A percentile compares a stretch with the other conserved stretches of the same genome.
phyloP scores from a whole-genome alignment of 2,113 vertebrate genomes.

The Megaleporinus macrocephalus region DNA sequence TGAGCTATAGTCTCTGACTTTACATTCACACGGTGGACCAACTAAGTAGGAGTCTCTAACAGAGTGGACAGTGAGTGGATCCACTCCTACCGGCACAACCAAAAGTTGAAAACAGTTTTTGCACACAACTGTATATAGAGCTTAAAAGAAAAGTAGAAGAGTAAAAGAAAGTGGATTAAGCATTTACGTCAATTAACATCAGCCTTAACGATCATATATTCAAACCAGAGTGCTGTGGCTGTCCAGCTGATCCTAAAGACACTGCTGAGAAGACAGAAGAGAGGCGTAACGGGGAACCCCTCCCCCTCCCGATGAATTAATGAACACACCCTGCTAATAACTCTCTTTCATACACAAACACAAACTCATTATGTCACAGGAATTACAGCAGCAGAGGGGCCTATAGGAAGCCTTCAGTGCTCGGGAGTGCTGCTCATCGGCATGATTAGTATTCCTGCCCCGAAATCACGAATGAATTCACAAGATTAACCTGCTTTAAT shows the following conservation, averaged over 20 bases:
- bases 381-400: conserved; percentile 50
- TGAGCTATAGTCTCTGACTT: too few species aligned
- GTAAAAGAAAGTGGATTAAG: too few species aligned
- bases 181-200: background rate
- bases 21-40: too few species aligned
- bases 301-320: conserved; percentile 33
- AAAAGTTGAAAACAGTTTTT: too few species aligned
- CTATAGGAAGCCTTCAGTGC: conserved; percentile 50
- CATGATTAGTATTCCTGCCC: conserved; percentile 59
- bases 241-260: background rate
- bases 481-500: background rate
- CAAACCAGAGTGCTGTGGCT: background rate
- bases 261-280: conserved; percentile 24
- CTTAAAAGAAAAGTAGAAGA: too few species aligned
- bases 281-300: background rate
- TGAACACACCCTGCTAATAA: conserved; percentile 12
- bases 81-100: too few species aligned
- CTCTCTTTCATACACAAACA: conserved; percentile 7
- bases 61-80: too few species aligned
- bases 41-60: too few species aligned
- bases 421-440: conserved; percentile 40
- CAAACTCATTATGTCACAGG: conserved; percentile 64
- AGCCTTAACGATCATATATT: too few species aligned
- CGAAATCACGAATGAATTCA: conserved; percentile 34
- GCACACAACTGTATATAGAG: too few species aligned